These are phyloP conservation scores for Austrolebias charrua DNA, from an alignment of 2,797 vertebrate species.

Conservation along the genomic window DNA sequence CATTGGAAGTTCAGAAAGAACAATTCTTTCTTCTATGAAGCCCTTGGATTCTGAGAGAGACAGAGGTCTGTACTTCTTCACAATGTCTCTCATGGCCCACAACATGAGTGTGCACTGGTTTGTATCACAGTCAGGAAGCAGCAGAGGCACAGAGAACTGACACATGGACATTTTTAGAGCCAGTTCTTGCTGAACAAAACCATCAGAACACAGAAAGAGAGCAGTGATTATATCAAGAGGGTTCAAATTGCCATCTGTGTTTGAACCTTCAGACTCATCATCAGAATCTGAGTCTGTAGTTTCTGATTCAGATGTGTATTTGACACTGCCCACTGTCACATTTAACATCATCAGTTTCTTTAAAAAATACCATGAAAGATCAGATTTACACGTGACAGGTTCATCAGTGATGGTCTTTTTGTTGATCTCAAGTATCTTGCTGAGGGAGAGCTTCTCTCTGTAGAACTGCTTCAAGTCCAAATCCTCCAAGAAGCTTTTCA, in stretches of 20 bases:
- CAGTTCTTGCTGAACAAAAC: constrained; percentile 83
- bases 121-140: constrained; percentile 72
- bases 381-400: constrained; percentile 35
- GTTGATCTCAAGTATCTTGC: constrained; percentile 61
- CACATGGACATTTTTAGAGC: constrained; percentile 84
- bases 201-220: constrained; percentile 81
- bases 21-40: constrained; percentile 76
- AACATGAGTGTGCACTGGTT: constrained; percentile 75
- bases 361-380: constrained; percentile 66
- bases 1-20: constrained; percentile 62
- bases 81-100: constrained; percentile 83
- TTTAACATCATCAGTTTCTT: constrained; percentile 75
- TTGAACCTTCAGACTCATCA: not conserved
- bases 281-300: constrained; percentile 19
- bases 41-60: constrained; percentile 62
- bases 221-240: constrained; percentile 80
- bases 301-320: constrained; percentile 8
- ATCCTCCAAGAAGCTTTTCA: constrained; percentile 31
- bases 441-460: constrained; percentile 62
- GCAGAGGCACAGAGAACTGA: constrained; percentile 84
- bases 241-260: constrained; percentile 36
- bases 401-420: constrained; percentile 52
- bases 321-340: constrained; percentile 62
- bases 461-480: constrained; percentile 54
- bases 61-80: constrained; percentile 79